Evolutionary conservation across 2,888 invertebrate species (phyloP).

Genomic region (Amitus sp.): DNA sequence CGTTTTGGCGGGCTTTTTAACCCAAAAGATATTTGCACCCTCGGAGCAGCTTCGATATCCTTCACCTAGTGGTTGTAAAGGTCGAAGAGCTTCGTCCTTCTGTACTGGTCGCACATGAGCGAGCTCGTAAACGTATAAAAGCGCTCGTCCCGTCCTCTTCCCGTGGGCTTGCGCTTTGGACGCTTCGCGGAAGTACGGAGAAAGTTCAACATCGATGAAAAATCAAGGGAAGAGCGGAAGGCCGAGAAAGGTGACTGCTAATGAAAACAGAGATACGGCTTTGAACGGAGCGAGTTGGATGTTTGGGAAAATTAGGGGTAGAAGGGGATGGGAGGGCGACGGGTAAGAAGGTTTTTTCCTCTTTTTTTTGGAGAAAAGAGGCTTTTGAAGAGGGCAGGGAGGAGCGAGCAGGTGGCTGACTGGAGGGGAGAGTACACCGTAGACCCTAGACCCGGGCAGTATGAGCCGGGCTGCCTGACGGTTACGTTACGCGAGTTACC

Average conservation of each 20-base stretch:
- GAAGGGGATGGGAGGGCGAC: slow-evolving; percentile 40
- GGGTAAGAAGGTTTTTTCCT: no score
- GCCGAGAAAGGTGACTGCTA: neutral
- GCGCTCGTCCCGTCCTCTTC: slow-evolving; percentile 33
- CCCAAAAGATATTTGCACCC: no score
- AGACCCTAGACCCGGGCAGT: slow-evolving; percentile 66
- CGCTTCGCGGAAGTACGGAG: slow-evolving; percentile 15
- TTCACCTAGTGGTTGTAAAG: slow-evolving; percentile 24
- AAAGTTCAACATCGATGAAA: slow-evolving; percentile 27
- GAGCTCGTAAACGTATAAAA: slow-evolving; percentile 30
- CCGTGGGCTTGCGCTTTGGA: slow-evolving; percentile 42
- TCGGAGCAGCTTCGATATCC: slow-evolving; percentile 24
- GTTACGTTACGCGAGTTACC: slow-evolving; percentile 34
- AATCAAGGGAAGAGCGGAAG: slow-evolving; percentile 11
- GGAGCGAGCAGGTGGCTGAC: slow-evolving; percentile 44
- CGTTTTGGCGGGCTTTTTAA: no score
- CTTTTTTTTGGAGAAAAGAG: slow-evolving; percentile 47
- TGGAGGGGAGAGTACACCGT: slow-evolving; percentile 60
- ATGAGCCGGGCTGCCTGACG: slow-evolving; percentile 61
- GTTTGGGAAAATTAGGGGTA: slow-evolving; percentile 18
- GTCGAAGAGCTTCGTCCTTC: slow-evolving; percentile 5
- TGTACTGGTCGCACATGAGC: slow-evolving; percentile 20
- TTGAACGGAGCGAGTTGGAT: neutral
- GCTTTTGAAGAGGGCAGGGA: slow-evolving; percentile 31
- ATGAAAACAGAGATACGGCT: neutral